Conservation (phyloP, 2,113 vertebrate genomes). For the Manacus vitellinus region DNA sequence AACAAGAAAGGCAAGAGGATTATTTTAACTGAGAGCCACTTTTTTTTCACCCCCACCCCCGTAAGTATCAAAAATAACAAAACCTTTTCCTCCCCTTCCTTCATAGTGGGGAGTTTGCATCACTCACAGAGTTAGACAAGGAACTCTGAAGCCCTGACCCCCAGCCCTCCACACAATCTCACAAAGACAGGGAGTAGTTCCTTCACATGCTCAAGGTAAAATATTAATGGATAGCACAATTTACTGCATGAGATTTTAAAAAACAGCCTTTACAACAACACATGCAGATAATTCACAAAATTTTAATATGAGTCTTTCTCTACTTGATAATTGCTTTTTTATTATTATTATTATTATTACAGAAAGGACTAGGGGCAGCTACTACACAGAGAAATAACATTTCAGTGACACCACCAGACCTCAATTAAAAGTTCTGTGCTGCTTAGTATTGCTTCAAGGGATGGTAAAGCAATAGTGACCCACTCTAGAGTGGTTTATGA, state of each 20-base stretch:
- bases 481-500: neutral
- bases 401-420: slow-evolving; percentile 3
- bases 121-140: neutral
- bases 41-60: neutral
- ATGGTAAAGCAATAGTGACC: neutral
- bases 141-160: neutral
- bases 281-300: neutral
- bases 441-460: neutral
- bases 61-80: neutral
- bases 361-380: neutral
- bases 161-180: neutral
- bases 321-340: neutral
- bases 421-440: slow-evolving; percentile 39
- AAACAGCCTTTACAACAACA: neutral
- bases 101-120: neutral
- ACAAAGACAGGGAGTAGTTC: neutral
- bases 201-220: neutral
- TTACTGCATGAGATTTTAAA: neutral
- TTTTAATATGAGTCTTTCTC: neutral
- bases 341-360: neutral
- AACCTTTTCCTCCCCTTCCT: neutral
- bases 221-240: neutral
- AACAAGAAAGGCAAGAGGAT: neutral
- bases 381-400: neutral
- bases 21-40: neutral